Percentiles rank a stretch among this genome's conserved stretches.
phyloP scores from a whole-genome alignment of 2,113 vertebrate species.

The Sus scrofa region DNA sequence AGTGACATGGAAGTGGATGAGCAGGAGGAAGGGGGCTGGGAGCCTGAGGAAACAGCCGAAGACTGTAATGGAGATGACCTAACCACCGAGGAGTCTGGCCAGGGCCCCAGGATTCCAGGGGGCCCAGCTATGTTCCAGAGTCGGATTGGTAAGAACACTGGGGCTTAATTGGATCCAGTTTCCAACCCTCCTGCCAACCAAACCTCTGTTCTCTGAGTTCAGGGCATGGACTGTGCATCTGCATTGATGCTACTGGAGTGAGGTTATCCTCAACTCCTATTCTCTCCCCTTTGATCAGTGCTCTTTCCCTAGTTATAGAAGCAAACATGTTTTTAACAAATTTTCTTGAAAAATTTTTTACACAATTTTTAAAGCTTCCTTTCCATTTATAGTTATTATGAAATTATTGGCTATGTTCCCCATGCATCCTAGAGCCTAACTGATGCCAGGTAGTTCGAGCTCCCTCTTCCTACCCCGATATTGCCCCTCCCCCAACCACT shows the following conservation, averaged over 20 bases:
- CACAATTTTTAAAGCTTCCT: background rate
- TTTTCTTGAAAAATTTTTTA: background rate
- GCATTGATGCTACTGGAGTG: background rate
- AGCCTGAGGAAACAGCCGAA: conserved; percentile 60
- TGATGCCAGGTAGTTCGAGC: background rate
- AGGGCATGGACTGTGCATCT: background rate
- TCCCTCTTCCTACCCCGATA: background rate
- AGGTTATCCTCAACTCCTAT: background rate
- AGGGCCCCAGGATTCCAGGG: conserved; percentile 43
- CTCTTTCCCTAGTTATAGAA: conserved; percentile 46
- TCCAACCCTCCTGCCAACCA: background rate
- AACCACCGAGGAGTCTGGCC: background rate
- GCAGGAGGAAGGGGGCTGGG: conserved; percentile 79
- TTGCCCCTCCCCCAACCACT: background rate
- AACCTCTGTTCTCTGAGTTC: background rate
- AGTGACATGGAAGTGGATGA: conserved; percentile 80
- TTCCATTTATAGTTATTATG: background rate
- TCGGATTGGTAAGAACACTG: conserved; percentile 80
- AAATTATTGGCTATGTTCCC: background rate
- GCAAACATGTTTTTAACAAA: background rate
- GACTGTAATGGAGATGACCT: conserved; percentile 31
- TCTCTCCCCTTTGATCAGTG: background rate
- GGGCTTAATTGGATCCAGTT: background rate
- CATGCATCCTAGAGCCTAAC: no score
- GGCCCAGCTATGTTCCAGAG: conserved; percentile 74